phyloP scores from a whole-genome alignment of 53 echinoderm and acorn worm species.

The Apostichopus leukothele region DNA sequence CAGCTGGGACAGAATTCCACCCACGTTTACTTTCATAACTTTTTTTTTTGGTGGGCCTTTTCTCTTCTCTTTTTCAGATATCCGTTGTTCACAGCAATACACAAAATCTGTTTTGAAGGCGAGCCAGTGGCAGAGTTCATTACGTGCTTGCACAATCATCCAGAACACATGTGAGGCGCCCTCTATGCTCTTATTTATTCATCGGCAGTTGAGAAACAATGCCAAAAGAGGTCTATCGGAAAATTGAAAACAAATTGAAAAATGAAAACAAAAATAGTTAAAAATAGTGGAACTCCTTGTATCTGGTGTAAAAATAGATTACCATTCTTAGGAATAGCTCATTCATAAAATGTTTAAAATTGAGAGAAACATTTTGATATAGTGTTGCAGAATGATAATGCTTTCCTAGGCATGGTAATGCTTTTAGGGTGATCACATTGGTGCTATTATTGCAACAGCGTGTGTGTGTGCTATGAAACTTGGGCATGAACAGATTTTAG shows the following conservation, averaged over 20 bases:
- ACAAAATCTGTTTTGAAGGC: slow-evolving; percentile 79
- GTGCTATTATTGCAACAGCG: too few relatives aligned
- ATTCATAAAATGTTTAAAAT: too few relatives aligned
- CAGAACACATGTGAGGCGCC: slow-evolving; percentile 88
- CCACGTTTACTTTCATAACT: background rate
- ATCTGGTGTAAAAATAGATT: background rate
- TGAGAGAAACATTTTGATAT: too few relatives aligned
- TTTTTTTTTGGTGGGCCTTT: background rate
- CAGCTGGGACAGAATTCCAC: too few relatives aligned
- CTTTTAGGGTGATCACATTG: too few relatives aligned
- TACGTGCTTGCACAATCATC: slow-evolving; percentile 82
- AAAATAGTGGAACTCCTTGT: background rate
- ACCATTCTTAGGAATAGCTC: too few relatives aligned
- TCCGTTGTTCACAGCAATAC: slow-evolving; percentile 92
- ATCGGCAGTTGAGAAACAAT: slow-evolving; percentile 25
- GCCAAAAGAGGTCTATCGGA: background rate
- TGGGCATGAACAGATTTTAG: too few relatives aligned
- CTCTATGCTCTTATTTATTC: background rate
- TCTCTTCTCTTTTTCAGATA: slow-evolving; percentile 57
- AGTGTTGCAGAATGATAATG: too few relatives aligned
- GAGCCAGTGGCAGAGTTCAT: slow-evolving; percentile 69
- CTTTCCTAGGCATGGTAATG: too few relatives aligned
- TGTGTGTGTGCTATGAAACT: too few relatives aligned
- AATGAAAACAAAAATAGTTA: background rate
- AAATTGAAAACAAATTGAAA: background rate